Conservation (phyloP, 2,888 invertebrate species). For the Drosophila quinaria region DNA sequence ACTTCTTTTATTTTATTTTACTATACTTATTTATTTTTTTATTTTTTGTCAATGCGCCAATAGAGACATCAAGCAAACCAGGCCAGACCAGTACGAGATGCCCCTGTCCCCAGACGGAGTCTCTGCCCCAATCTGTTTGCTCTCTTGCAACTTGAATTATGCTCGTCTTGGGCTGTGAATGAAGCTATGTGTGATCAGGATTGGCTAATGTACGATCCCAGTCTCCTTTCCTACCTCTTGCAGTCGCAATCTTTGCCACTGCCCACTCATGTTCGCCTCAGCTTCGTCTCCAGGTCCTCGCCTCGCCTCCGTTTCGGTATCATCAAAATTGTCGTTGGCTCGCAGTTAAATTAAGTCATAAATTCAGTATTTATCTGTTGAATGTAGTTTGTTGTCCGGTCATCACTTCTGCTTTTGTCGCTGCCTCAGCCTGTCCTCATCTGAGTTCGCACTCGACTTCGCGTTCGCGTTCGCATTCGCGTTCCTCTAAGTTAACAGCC, state of each 20-base stretch:
- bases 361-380: slow-evolving; percentile 85
- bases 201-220: slow-evolving; percentile 70
- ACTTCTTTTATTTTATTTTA: slow-evolving; percentile 45
- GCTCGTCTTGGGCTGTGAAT: slow-evolving; percentile 73
- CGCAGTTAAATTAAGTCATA: slow-evolving; percentile 85
- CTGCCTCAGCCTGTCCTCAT: slow-evolving; percentile 31
- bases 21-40: not conserved
- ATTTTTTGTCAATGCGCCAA: slow-evolving; percentile 66
- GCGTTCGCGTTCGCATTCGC: slow-evolving; percentile 30
- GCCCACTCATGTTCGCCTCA: slow-evolving; percentile 70
- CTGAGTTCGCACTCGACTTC: slow-evolving; percentile 2
- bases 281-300: slow-evolving; percentile 6
- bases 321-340: slow-evolving; percentile 82
- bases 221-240: slow-evolving; percentile 9
- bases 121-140: slow-evolving; percentile 11
- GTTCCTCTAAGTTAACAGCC: slow-evolving; percentile 20
- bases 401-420: slow-evolving; percentile 80
- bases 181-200: slow-evolving; percentile 78
- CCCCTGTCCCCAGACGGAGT: not conserved
- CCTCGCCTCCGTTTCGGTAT: slow-evolving; percentile 52
- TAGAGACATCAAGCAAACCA: slow-evolving; percentile 76
- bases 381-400: slow-evolving; percentile 84
- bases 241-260: slow-evolving; percentile 71
- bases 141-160: slow-evolving; percentile 66
- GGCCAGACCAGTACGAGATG: slow-evolving; percentile 35